A percentile compares a stretch with the other conserved stretches of the same genome.
phyloP scores from a whole-genome alignment of 2,113 vertebrate genomes.

The Carassius auratus region DNA sequence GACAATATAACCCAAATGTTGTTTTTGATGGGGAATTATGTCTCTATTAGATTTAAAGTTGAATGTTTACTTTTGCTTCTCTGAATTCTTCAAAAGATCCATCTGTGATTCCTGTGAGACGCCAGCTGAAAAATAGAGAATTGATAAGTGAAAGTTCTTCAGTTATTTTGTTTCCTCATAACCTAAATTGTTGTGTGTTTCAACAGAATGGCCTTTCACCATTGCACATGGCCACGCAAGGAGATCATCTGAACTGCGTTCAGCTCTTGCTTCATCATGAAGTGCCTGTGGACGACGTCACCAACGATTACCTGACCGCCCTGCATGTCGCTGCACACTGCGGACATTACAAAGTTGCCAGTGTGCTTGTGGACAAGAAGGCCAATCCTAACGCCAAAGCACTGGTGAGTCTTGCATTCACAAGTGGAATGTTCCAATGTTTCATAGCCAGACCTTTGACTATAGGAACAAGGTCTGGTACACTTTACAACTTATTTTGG shows the following conservation, averaged over 20 bases:
- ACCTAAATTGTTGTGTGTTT: background rate
- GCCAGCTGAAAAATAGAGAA: background rate
- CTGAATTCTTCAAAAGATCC: background rate
- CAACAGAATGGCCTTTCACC: constrained; percentile 58
- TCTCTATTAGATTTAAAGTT: background rate
- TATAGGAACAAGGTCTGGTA: background rate
- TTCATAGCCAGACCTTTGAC: background rate
- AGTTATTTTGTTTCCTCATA: background rate
- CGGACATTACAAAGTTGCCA: constrained; percentile 99
- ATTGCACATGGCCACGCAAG: constrained; percentile 97
- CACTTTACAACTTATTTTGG: too few species aligned
- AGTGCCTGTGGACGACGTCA: constrained; percentile 95
- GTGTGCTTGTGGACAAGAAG: constrained; percentile 98
- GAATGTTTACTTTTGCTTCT: background rate
- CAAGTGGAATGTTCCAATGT: background rate
- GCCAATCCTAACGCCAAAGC: constrained; percentile 99
- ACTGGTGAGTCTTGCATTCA: constrained; percentile 79
- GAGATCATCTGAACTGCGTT: constrained; percentile 97
- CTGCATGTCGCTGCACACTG: constrained; percentile 97
- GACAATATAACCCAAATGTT: constrained; percentile 4
- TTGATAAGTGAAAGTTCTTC: background rate
- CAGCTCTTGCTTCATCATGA: constrained; percentile 96
- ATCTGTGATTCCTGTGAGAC: background rate
- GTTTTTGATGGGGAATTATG: background rate
- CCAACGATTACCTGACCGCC: constrained; percentile 96